phyloP scores from a whole-genome alignment of 1,140 invertebrate genomes.

The Cardiocondyla obscurior region DNA sequence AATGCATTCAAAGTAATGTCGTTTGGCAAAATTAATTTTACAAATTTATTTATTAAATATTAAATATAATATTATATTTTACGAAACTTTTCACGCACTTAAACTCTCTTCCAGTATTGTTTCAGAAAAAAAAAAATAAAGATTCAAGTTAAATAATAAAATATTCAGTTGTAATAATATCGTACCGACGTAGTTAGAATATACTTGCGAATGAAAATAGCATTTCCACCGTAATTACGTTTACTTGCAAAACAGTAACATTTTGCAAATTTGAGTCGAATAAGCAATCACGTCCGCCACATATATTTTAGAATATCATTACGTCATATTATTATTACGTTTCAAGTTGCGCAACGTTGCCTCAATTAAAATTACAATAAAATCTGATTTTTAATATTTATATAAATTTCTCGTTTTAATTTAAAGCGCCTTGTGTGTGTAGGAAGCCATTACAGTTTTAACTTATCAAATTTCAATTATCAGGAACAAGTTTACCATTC shows the following conservation, averaged over 20 bases:
- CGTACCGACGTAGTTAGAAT: not conserved
- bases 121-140: not conserved
- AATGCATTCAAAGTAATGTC: not conserved
- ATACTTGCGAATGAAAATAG: not conserved
- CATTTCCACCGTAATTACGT: not conserved
- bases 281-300: not conserved
- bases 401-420: conserved; percentile 3
- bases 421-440: not conserved
- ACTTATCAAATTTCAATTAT: conserved; percentile 35
- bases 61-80: no score
- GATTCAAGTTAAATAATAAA: not conserved
- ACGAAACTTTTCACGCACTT: not conserved
- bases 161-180: not conserved
- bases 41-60: conserved; percentile 6
- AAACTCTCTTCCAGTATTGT: not conserved
- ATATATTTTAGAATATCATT: conserved; percentile 8
- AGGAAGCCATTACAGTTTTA: conserved; percentile 2
- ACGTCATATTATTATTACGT: not conserved
- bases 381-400: conserved; percentile 1
- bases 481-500: not conserved
- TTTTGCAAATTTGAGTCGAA: not conserved
- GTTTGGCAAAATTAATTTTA: not conserved
- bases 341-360: not conserved
- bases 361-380: conserved; percentile 4
- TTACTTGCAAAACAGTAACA: not conserved